A percentile compares a stretch with the other conserved stretches of the same genome.
Conservation (phyloP, 2,888 invertebrate genomes). For the Argyra leucocephala region DNA sequence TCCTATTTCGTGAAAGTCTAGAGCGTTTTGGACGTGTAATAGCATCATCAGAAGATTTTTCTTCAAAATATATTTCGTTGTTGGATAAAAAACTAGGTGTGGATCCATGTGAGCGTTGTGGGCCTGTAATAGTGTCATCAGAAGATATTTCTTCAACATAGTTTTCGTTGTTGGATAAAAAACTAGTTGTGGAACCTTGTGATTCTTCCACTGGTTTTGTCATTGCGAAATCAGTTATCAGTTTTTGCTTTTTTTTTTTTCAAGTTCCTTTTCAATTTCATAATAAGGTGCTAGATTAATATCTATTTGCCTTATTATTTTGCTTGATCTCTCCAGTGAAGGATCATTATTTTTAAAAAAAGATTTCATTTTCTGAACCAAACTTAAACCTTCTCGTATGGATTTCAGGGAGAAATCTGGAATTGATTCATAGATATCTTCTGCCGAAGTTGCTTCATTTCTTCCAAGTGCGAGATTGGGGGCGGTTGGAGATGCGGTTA, state of each 20-base stretch:
- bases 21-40: too few species aligned
- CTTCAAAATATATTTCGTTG: too few species aligned
- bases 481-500: not conserved
- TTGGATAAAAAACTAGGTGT: too few species aligned
- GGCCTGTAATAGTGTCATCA: not conserved
- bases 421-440: constrained; percentile 9
- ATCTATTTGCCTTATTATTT: constrained; percentile 1
- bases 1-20: too few species aligned
- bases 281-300: constrained; percentile 1
- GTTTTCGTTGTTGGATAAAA: not conserved
- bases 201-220: not conserved
- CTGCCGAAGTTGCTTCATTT: not conserved
- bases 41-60: too few species aligned
- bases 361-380: not conserved
- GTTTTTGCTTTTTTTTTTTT: not conserved
- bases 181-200: not conserved
- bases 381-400: not conserved
- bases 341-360: not conserved
- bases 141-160: constrained; percentile 1
- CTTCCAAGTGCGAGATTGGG: not conserved
- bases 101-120: not conserved
- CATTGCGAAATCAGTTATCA: not conserved
- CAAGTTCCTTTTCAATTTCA: not conserved
- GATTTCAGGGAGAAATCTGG: not conserved
- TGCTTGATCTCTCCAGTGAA: not conserved